Evolutionary conservation across 1,140 invertebrate species (phyloP), one percentile per base, ranked within the genome.

Genomic region (Yoshiicerus persimilis): DNA sequence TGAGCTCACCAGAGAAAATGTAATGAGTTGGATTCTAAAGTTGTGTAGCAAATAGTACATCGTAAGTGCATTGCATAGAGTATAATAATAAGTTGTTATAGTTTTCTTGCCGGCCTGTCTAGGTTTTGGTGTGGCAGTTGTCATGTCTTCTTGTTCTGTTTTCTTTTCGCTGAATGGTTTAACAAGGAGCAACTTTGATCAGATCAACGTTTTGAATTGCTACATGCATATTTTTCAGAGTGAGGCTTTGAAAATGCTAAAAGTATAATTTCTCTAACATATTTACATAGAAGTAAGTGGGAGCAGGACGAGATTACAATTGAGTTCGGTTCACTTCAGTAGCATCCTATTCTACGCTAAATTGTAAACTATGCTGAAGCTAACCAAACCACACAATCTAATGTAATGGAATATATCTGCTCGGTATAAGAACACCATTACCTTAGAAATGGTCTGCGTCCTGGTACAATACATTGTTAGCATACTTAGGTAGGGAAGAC

Each of bases 161-260:
- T 56, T 56, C 47, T 56, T 56, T 56, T 56, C 47, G 20, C 47
- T 80, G 16, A 36, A 80, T 38, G 5, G 30, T 36, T 32, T 38
- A 36, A 32, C 30, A 32, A 80, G 32, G 6, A 34, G 30, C 16
- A 80, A 36, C n/a, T 80, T 77, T 80, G 75, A 80, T 80, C 75
- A 80, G 75, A 80, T 80, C 75, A 36, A 77, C 70, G 30, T 77
- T 80, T 80, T 80, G 34, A 80, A 80, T 23, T 36, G 75, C 75
- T 34, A 34, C 34, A 80, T 32, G 75, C 32, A 80, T 36, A 80
- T n/a, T 34, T 34, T 80, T 80, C n/a, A 13, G n/a, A 66, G 8
- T 66, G 8, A 20, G 16, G 32, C 16, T 36, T 20, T 80, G 30
- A 80, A 32, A 80, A 80, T 80, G 75, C 30, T 77, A 38, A n/a